A percentile compares a stretch with the other conserved stretches of the same genome.
These are phyloP conservation scores for Buceros bicornis DNA, from an alignment of 2,797 vertebrate genomes.

Conservation along the genomic window DNA sequence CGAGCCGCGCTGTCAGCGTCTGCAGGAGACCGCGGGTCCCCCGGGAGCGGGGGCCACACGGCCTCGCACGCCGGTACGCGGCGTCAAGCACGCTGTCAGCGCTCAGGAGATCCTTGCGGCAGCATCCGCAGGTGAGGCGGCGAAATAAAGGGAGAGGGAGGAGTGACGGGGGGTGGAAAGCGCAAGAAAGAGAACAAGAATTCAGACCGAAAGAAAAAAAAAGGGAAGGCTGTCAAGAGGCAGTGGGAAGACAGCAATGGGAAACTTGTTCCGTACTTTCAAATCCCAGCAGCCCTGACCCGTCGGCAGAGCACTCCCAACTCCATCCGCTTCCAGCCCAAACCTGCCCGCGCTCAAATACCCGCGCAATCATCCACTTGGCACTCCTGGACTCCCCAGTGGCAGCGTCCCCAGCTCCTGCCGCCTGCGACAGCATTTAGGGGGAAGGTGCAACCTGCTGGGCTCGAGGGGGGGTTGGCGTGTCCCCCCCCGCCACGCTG, in stretches of 20 bases:
- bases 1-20: neutral
- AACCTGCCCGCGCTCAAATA: constrained; percentile 25
- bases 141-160: neutral
- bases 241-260: neutral
- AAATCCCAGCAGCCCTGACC: neutral
- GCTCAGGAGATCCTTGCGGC: fast-evolving
- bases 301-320: constrained; percentile 38
- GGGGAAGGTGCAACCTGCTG: neutral
- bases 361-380: constrained; percentile 43
- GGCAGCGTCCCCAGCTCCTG: neutral
- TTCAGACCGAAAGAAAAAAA: neutral
- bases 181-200: neutral
- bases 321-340: neutral
- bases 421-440: fast-evolving
- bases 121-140: neutral
- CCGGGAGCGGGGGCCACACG: too few species aligned
- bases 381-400: neutral
- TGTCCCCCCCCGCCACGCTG: neutral
- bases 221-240: neutral
- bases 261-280: constrained; percentile 12
- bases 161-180: neutral
- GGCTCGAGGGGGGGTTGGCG: fast-evolving
- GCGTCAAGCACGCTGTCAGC: neutral
- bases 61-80: fast-evolving
- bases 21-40: neutral